Conservation (phyloP, 2,888 invertebrate species). For the Heliconius charithonia region DNA sequence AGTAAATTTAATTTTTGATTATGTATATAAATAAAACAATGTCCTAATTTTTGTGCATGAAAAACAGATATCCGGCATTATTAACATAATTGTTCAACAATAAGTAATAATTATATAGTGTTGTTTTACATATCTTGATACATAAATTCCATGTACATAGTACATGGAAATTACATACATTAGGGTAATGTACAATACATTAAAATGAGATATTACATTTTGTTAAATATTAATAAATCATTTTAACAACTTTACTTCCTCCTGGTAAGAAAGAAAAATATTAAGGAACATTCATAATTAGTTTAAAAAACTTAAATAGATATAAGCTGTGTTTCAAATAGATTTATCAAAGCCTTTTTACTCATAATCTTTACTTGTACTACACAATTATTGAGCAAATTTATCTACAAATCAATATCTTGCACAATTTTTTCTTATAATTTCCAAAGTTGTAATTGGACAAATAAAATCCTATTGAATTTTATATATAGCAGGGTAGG, state of each 20-base stretch:
- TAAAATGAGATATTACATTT: not conserved
- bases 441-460: not conserved
- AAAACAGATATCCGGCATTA: not conserved
- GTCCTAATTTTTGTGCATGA: conserved; percentile 7
- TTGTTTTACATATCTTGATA: not conserved
- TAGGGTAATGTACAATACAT: too few relatives aligned
- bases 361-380: not conserved
- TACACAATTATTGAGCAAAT: conserved; percentile 23
- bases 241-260: not conserved
- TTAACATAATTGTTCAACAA: conserved; percentile 3
- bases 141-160: not conserved
- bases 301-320: not conserved
- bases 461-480: not conserved
- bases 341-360: not conserved
- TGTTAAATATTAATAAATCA: not conserved
- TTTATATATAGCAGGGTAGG: not conserved
- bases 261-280: not conserved
- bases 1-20: too few relatives aligned
- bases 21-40: not conserved
- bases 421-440: not conserved
- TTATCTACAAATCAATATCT: conserved; percentile 3
- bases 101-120: not conserved
- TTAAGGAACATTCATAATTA: not conserved
- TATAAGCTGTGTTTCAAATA: not conserved
- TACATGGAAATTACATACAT: too few relatives aligned